phyloP scores from a whole-genome alignment of 2,797 vertebrate species.

The Spinus pinus region DNA sequence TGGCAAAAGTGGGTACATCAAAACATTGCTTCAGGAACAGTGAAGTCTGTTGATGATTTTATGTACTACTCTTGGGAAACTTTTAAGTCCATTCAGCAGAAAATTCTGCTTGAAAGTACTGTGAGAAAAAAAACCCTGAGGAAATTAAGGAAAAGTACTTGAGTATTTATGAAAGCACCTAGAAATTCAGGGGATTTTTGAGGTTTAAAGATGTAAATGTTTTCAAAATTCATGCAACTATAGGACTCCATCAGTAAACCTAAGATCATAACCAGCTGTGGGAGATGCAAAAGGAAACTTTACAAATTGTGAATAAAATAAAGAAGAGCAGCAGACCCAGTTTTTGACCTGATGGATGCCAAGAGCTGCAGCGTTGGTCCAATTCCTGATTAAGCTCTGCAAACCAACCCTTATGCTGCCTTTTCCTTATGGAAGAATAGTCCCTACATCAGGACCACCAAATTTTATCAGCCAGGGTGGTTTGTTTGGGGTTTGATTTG shows the following conservation, averaged over 20 bases:
- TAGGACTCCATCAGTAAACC: neutral
- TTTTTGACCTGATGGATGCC: neutral
- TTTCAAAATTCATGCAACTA: neutral
- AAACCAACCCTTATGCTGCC: neutral
- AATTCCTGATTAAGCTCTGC: neutral
- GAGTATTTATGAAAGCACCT: neutral
- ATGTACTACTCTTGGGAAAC: neutral
- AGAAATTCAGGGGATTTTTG: neutral
- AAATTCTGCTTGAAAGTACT: neutral
- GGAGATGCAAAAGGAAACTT: neutral
- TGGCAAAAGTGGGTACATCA: neutral
- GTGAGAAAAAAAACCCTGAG: rapidly evolving
- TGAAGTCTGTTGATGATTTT: neutral
- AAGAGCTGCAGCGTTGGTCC: neutral
- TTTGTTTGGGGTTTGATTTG: neutral
- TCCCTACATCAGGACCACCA: neutral
- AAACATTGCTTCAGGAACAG: neutral
- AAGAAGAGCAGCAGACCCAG: neutral
- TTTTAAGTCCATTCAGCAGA: neutral
- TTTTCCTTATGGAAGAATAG: neutral
- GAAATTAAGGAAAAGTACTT: neutral
- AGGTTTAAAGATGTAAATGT: neutral
- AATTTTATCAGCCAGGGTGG: neutral
- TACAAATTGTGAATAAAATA: neutral
- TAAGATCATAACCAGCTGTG: neutral